A percentile compares a stretch with the other conserved stretches of the same genome.
These are phyloP conservation scores for Callosobruchus maculatus DNA, from an alignment of 2,888 invertebrate species.

Conservation along the genomic window DNA sequence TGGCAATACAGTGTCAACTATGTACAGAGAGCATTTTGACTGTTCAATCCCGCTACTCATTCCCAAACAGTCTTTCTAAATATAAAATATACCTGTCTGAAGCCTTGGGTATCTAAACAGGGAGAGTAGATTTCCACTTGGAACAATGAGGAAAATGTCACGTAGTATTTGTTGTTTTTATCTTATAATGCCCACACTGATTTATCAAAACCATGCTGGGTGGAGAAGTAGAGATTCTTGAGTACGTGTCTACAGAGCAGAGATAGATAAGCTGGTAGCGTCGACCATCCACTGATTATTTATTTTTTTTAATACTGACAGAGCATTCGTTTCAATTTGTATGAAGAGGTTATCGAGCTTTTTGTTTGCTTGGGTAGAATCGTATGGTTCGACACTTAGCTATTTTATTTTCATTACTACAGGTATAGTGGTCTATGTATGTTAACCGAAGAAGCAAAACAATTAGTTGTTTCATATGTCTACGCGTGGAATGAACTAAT, in stretches of 20 bases:
- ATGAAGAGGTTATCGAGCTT: background rate
- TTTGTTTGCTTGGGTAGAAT: background rate
- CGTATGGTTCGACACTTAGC: background rate
- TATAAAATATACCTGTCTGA: background rate
- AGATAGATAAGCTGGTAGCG: background rate
- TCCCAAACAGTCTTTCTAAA: background rate
- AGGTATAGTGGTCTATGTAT: too few relatives aligned
- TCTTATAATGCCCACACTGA: background rate
- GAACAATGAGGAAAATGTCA: background rate
- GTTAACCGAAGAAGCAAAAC: too few relatives aligned
- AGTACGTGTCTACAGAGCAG: background rate
- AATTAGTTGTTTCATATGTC: too few relatives aligned
- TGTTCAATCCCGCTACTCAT: background rate
- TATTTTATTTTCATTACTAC: background rate
- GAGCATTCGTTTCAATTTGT: background rate
- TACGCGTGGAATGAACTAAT: too few relatives aligned
- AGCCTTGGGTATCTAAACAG: background rate
- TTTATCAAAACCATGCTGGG: background rate
- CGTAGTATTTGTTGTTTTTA: background rate
- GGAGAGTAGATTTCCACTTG: background rate
- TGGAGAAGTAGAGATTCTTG: background rate
- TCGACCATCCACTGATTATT: too few relatives aligned
- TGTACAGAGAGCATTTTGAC: background rate
- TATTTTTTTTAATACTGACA: background rate
- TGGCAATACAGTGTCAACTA: background rate